These are phyloP conservation scores for Listronotus bonariensis DNA, from an alignment of 1,140 invertebrate species.

Conservation along the genomic window DNA sequence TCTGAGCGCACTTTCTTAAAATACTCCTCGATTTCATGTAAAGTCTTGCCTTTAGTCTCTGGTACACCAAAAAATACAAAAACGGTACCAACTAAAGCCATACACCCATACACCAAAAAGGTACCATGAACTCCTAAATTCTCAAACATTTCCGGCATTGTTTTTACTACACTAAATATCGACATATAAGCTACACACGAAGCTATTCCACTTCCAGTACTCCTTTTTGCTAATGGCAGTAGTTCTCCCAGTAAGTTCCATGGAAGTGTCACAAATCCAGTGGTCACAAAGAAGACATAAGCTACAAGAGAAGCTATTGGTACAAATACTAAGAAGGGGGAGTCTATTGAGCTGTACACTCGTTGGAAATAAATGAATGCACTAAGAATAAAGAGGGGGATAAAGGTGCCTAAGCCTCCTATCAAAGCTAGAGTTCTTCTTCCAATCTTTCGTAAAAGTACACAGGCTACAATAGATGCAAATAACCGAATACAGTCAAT, in stretches of 20 bases:
- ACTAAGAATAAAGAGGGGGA: constrained; percentile 32
- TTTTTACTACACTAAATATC: too few species aligned
- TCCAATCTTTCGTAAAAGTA: constrained; percentile 49
- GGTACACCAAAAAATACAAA: constrained; percentile 72
- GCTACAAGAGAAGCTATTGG: too few species aligned
- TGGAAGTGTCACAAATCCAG: constrained; percentile 68
- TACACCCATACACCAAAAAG: constrained; percentile 33
- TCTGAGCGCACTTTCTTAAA: constrained; percentile 47
- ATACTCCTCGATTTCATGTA: constrained; percentile 74
- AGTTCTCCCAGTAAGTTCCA: constrained; percentile 73
- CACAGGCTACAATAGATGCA: constrained; percentile 63
- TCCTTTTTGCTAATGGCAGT: constrained; percentile 55
- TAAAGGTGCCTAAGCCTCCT: too few species aligned
- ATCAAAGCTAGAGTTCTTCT: too few species aligned
- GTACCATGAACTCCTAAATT: constrained; percentile 63
- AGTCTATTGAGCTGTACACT: too few species aligned
- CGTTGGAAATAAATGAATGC: constrained; percentile 40
- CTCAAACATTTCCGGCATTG: constrained; percentile 58
- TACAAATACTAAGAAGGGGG: too few species aligned
- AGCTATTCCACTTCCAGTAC: too few species aligned
- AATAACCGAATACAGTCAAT: constrained; percentile 71
- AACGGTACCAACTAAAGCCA: constrained; percentile 67
- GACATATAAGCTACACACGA: too few species aligned
- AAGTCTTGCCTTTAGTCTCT: constrained; percentile 77
- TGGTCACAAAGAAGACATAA: too few species aligned